phyloP scores from a whole-genome alignment of 2,113 vertebrate species.

The Paraplagusia blochii region DNA sequence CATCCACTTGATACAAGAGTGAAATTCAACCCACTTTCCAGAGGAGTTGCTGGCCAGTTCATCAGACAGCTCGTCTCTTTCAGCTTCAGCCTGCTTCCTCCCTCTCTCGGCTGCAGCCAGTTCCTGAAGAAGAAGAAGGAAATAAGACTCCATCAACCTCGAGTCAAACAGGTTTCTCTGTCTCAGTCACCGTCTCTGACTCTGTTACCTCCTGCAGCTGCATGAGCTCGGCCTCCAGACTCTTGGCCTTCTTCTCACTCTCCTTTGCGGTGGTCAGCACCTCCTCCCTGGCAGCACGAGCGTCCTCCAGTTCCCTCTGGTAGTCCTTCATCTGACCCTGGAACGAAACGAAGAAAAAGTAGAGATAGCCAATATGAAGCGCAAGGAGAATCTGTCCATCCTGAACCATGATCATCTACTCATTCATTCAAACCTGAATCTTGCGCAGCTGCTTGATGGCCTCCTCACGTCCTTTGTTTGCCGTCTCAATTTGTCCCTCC shows the following conservation, averaged over 20 bases:
- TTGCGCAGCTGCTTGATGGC: conserved; percentile 94
- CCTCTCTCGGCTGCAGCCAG: conserved; percentile 87
- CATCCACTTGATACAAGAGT: conserved; percentile 53
- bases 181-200: background rate
- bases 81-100: conserved; percentile 88
- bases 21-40: conserved; percentile 77
- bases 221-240: conserved; percentile 89
- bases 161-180: background rate
- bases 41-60: conserved; percentile 86
- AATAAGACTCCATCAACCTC: background rate
- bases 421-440: conserved; percentile 79
- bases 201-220: conserved; percentile 89
- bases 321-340: conserved; percentile 94
- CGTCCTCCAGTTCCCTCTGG: conserved; percentile 92
- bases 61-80: conserved; percentile 90
- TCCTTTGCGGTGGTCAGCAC: conserved; percentile 88
- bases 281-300: conserved; percentile 85
- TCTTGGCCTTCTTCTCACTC: conserved; percentile 93
- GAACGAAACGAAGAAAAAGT: conserved; percentile 3
- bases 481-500: conserved; percentile 87
- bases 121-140: conserved; percentile 72
- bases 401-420: background rate
- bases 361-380: background rate
- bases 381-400: background rate
- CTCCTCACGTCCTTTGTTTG: conserved; percentile 86